Conservation (phyloP, 2,888 invertebrate genomes). For the Myopa tessellatipennis region DNA sequence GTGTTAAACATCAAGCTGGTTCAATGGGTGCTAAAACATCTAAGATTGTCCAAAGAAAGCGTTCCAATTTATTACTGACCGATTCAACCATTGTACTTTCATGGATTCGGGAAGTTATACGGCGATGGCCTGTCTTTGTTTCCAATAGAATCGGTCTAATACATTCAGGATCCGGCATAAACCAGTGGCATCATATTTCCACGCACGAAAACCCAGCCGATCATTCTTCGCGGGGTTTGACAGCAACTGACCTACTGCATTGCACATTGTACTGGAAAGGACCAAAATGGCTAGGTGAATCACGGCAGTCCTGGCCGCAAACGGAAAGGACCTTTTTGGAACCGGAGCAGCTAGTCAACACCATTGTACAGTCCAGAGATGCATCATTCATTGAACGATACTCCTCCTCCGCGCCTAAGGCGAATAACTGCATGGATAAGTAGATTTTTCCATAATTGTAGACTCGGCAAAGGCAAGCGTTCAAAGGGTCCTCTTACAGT, state of each 20-base stretch:
- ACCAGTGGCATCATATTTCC: not conserved
- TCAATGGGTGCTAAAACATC: conserved; percentile 25
- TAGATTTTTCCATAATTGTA: no score
- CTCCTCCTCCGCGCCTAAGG: no score
- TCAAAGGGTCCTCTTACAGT: no score
- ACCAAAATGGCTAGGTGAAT: no score
- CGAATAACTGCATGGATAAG: no score
- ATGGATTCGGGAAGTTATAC: not conserved
- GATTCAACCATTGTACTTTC: no score
- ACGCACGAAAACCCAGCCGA: not conserved
- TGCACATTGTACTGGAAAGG: no score
- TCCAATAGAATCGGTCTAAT: conserved; percentile 21
- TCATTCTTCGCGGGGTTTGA: not conserved
- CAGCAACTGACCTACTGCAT: no score
- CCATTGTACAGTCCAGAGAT: no score
- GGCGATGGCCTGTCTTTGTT: conserved; percentile 24
- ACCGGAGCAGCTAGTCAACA: no score
- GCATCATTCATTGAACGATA: no score
- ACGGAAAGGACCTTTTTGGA: not conserved
- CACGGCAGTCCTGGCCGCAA: not conserved
- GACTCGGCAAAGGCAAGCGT: no score
- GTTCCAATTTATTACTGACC: not conserved
- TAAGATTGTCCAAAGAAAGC: not conserved
- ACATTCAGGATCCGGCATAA: not conserved
- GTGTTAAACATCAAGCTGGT: conserved; percentile 9